These are phyloP conservation scores for Isichthys henryi DNA, from an alignment of 2,113 vertebrate genomes.

Conservation along the genomic window DNA sequence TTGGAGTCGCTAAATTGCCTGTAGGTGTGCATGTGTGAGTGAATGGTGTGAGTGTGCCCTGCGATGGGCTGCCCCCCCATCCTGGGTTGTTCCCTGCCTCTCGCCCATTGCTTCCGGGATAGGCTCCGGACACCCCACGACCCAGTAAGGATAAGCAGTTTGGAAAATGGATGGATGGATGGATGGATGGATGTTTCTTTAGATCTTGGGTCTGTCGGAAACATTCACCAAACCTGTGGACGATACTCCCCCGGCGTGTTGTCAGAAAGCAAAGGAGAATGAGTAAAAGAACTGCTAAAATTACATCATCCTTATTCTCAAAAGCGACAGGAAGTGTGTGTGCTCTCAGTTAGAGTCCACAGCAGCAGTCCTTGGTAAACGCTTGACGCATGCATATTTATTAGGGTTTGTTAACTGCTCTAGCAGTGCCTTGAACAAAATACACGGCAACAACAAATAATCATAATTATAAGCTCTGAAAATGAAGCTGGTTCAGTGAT, in stretches of 20 bases:
- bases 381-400: neutral
- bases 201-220: neutral
- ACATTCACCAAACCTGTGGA: neutral
- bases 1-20: no score
- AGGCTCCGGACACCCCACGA: no score
- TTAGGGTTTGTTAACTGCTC: neutral
- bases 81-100: no score
- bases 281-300: neutral
- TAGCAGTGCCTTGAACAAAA: neutral
- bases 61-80: no score
- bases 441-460: neutral
- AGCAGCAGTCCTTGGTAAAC: neutral
- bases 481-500: slow-evolving; percentile 8
- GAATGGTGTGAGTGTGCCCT: no score
- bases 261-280: neutral
- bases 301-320: neutral
- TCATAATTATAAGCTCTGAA: slow-evolving; percentile 1
- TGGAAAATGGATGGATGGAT: no score
- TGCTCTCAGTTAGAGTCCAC: neutral
- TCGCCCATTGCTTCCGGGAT: no score
- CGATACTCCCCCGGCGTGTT: neutral
- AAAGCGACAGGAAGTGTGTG: neutral
- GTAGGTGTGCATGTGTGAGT: no score
- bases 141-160: no score
- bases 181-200: no score